These are phyloP conservation scores for Lepidothrix coronata DNA, from an alignment of 2,113 vertebrate species.

Conservation along the genomic window DNA sequence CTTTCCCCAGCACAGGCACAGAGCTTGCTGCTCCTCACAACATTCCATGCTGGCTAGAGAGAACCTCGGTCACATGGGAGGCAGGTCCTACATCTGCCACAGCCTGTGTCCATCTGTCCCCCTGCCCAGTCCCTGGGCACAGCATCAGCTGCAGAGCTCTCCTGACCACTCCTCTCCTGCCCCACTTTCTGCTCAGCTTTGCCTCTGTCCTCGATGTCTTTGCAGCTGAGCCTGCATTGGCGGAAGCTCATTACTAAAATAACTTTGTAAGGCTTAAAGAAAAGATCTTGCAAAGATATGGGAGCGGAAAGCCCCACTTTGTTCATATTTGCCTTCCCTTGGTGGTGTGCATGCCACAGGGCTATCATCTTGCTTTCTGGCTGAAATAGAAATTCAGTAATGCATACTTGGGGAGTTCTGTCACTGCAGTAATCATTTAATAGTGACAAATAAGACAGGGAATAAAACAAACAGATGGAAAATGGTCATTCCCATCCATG, in stretches of 20 bases:
- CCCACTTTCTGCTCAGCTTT: background rate
- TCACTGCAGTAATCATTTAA: slow-evolving; percentile 58
- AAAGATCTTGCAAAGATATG: slow-evolving; percentile 44
- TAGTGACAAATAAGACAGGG: slow-evolving; percentile 56
- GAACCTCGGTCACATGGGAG: rapidly evolving
- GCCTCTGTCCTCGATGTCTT: background rate
- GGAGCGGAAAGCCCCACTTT: slow-evolving; percentile 41
- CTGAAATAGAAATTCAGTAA: slow-evolving; percentile 70
- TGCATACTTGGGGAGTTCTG: slow-evolving; percentile 65
- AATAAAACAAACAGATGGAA: slow-evolving; percentile 69
- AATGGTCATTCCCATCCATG: slow-evolving; percentile 29
- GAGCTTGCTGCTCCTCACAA: background rate
- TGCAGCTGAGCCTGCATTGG: background rate
- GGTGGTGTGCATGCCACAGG: slow-evolving; percentile 30
- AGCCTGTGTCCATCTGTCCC: background rate
- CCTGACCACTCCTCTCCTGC: background rate
- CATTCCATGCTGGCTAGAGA: rapidly evolving
- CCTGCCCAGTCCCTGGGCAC: rapidly evolving
- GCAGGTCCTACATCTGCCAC: rapidly evolving
- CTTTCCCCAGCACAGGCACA: background rate
- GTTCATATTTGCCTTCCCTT: slow-evolving; percentile 36
- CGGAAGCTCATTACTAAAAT: background rate
- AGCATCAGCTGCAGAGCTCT: background rate
- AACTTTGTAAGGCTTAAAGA: slow-evolving; percentile 4
- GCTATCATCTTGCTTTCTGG: slow-evolving; percentile 45